phyloP scores from a whole-genome alignment of 2,888 invertebrate genomes.

The Yponomeuta malinellus region DNA sequence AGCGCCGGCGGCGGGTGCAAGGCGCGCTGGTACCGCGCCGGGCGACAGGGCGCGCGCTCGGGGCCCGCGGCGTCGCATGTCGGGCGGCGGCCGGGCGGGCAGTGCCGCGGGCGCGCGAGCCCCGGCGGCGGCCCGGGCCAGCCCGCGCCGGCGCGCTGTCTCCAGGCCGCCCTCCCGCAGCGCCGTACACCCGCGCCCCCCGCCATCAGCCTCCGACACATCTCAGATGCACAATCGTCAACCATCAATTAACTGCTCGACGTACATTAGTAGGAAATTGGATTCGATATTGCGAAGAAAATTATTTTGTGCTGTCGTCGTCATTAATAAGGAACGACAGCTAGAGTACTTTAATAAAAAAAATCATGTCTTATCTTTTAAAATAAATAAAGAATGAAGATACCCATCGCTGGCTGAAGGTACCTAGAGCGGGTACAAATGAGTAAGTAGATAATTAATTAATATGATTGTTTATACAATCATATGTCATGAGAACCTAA shows the following conservation, averaged over 20 bases:
- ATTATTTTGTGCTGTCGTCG: constrained; percentile 24
- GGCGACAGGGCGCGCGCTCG: constrained; percentile 40
- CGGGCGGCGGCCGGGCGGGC: constrained; percentile 53
- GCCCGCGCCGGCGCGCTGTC: constrained; percentile 40
- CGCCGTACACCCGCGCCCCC: constrained; percentile 27
- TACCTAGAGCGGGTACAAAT: no score
- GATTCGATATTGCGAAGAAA: constrained; percentile 34
- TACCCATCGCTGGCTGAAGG: background rate
- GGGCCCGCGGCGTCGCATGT: constrained; percentile 66
- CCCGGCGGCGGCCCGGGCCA: constrained; percentile 35
- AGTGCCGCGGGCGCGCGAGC: constrained; percentile 39
- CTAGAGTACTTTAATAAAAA: constrained; percentile 20
- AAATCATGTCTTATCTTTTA: constrained; percentile 15
- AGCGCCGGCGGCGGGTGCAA: constrained; percentile 50
- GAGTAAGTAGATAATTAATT: no score
- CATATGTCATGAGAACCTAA: no score
- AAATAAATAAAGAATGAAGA: constrained; percentile 4
- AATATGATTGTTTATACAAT: no score
- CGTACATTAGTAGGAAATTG: constrained; percentile 37
- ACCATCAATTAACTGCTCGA: constrained; percentile 54
- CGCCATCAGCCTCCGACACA: constrained; percentile 47
- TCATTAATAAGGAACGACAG: constrained; percentile 22
- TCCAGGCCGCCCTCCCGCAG: constrained; percentile 34
- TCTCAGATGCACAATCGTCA: constrained; percentile 64
- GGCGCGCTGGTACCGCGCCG: constrained; percentile 86